phyloP scores from a whole-genome alignment of 1,140 invertebrate species.

The Lithobius niger region DNA sequence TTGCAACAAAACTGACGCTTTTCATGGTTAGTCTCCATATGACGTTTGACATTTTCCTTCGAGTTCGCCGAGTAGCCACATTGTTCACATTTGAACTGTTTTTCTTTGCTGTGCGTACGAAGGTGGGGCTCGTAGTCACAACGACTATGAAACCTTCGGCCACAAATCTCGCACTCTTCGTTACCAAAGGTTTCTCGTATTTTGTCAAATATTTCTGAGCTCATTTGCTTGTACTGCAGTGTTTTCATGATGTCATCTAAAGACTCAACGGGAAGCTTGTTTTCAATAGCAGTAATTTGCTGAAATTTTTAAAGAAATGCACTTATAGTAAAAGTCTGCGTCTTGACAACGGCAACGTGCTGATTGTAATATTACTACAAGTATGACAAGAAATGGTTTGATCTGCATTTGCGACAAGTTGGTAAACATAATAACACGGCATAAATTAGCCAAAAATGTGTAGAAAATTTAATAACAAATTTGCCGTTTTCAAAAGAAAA shows the following conservation, averaged over 20 bases:
- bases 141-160: conserved; percentile 27
- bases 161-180: conserved; percentile 33
- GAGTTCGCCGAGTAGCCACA: conserved; percentile 26
- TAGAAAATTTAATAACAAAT: no score
- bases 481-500: no score
- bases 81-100: conserved; percentile 7
- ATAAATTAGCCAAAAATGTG: no score
- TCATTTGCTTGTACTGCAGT: conserved; percentile 26
- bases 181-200: conserved; percentile 31
- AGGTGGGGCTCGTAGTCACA: conserved; percentile 29
- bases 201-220: conserved; percentile 27
- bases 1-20: conserved; percentile 24
- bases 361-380: no score
- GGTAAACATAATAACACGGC: no score
- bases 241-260: not conserved
- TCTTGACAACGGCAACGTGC: no score
- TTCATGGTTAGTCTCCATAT: conserved; percentile 28
- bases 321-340: no score
- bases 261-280: not conserved
- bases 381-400: no score
- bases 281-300: not conserved
- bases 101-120: conserved; percentile 25
- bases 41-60: conserved; percentile 25
- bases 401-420: no score
- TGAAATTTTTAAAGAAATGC: no score